Base-by-base conservation (phyloP, 2,113 vertebrate species). In the Pangasianodon gigas region DNA sequence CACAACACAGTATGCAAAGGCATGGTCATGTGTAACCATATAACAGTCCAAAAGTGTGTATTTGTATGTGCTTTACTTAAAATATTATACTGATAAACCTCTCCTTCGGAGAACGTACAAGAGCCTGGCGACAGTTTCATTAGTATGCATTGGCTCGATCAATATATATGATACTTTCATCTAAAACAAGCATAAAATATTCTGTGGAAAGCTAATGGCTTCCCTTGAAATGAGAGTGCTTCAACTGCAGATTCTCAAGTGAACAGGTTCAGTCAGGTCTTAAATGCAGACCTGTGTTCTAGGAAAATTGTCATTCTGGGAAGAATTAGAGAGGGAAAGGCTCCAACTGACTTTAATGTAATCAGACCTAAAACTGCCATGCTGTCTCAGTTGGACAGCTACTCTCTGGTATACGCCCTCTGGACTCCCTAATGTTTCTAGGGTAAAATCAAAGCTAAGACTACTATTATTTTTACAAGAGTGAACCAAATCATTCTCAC, bases 401-500 rank as follows among this genome's bases (percentile, higher is more conserved):
- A 37, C 92, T 92, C 92, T 91, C 91, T 75, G 62, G 90, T 90
- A 90, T 93, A 93, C 92, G 67, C 89, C 37, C 88, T 84, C 79
- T 44, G 94, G 90, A 92, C 89, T 93, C 92, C 91, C 92, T 86
- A 92, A 91, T 92, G 88, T 93, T 92, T 95, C 92, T 91, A 89
- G 91, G 94, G 92, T 93, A 93, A 94, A 92, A 93, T 94, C 94
- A 95, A 93, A 95, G 93, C 93, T 92, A 91, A 92, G 89, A 89
- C 93, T 89, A 91, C 91, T 94, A 93, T 94, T 94, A 94, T 92
- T 95, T 94, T 95, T 94, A 92, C 93, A 92, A 94, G 92, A 92
- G 89, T 87, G 91, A 94, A 94, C 94, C 93, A 84, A 92, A 92
- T 94, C 91, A 95, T 96, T 96, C 96, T 96, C 96, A 96, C 95